Percentiles rank a stretch among this genome's conserved stretches.
phyloP scores from a whole-genome alignment of 2,113 vertebrate species.

The Salminus brasiliensis region DNA sequence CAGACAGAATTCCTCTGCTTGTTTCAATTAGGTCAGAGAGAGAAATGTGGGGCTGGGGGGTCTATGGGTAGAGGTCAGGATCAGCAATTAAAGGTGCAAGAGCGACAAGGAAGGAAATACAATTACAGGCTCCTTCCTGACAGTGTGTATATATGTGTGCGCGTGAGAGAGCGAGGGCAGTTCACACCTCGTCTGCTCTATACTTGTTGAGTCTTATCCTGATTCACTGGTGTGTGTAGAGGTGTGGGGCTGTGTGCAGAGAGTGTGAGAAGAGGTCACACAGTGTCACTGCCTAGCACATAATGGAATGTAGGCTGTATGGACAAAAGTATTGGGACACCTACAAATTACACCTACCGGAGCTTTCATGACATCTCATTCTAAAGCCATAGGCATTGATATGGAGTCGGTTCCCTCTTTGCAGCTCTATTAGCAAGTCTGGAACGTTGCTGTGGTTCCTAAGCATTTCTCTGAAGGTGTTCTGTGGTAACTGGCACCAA shows the following conservation, averaged over 20 bases:
- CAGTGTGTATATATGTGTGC: neutral
- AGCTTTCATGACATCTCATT: too few relatives aligned
- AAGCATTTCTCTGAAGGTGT: too few relatives aligned
- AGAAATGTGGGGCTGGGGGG: neutral
- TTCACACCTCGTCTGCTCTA: slow-evolving; percentile 29
- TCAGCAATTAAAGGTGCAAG: slow-evolving; percentile 37
- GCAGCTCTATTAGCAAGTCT: too few relatives aligned
- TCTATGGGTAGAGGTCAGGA: slow-evolving; percentile 7
- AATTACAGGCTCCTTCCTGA: slow-evolving; percentile 48
- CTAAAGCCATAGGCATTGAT: too few relatives aligned
- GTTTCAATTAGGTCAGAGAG: too few relatives aligned
- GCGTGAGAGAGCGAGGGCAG: slow-evolving; percentile 7
- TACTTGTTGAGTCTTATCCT: neutral
- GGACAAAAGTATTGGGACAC: too few relatives aligned
- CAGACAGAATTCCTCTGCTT: too few relatives aligned
- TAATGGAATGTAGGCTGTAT: neutral
- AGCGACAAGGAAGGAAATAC: slow-evolving; percentile 45
- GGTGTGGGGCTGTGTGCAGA: neutral
- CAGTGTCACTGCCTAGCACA: neutral
- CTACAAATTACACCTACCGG: too few relatives aligned
- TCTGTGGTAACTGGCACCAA: too few relatives aligned
- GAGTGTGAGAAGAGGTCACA: neutral
- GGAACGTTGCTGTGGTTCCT: too few relatives aligned
- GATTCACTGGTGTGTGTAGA: slow-evolving; percentile 3
- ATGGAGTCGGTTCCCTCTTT: too few relatives aligned